A percentile compares a stretch with the other conserved stretches of the same genome.
phyloP scores from a whole-genome alignment of 2,797 vertebrate species.

The Neosilurus mollespiculum region DNA sequence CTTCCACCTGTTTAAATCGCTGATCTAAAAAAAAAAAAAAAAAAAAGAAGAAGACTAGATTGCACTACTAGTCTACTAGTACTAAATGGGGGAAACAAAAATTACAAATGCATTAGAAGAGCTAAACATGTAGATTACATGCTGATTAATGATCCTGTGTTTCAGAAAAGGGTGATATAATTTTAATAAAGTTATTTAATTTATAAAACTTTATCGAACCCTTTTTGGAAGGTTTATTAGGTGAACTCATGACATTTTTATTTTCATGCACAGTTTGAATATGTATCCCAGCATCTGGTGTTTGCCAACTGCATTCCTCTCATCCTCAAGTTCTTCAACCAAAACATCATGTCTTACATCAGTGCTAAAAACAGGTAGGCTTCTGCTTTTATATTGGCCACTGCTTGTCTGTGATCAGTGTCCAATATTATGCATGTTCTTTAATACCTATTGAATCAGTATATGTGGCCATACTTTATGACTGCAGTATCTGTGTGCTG shows the following conservation, averaged over 20 bases:
- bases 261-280: constrained; percentile 84
- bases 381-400: neutral
- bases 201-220: too few species aligned
- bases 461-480: constrained; percentile 26
- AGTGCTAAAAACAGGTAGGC: constrained; percentile 94
- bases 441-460: constrained; percentile 11
- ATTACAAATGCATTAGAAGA: neutral
- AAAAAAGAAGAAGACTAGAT: too few species aligned
- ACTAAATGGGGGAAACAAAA: too few species aligned
- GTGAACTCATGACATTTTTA: neutral
- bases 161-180: neutral
- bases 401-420: neutral
- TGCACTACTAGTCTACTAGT: too few species aligned
- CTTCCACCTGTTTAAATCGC: too few species aligned
- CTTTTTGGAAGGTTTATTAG: neutral
- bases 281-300: constrained; percentile 93
- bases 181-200: neutral
- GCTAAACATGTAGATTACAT: neutral
- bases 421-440: neutral
- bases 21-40: too few species aligned
- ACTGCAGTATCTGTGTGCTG: constrained; percentile 84
- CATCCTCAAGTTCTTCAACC: constrained; percentile 99
- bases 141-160: neutral
- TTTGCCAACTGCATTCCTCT: constrained; percentile 98
- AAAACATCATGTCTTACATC: constrained; percentile 98